Evolutionary conservation across 2,797 vertebrate species (phyloP).

Genomic region (Pipistrellus pipistrellus): DNA sequence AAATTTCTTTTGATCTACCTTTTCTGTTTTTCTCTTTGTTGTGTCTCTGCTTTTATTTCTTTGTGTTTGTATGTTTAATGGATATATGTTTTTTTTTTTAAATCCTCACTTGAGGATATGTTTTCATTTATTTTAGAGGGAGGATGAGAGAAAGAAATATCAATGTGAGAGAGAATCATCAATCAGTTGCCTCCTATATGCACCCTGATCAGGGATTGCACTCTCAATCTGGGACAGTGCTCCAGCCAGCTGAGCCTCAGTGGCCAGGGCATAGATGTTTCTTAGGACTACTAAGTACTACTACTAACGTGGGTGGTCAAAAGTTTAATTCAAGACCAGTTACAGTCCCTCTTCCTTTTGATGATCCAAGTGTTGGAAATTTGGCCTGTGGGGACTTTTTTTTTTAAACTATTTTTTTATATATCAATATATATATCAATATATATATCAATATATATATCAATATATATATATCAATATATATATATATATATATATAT

Average conservation of each 20-base stretch:
- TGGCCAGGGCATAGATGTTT: background rate
- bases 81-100: background rate
- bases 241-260: background rate
- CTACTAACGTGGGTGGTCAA: background rate
- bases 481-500: too few species aligned
- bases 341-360: constrained; percentile 28
- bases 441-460: too few species aligned
- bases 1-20: background rate
- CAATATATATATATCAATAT: too few species aligned
- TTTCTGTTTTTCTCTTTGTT: constrained; percentile 14
- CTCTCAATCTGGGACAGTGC: background rate
- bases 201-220: background rate
- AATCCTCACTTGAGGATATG: background rate
- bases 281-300: background rate
- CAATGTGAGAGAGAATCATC: background rate
- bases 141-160: background rate
- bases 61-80: constrained; percentile 44
- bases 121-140: background rate
- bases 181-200: background rate
- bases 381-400: background rate
- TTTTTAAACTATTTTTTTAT: background rate
- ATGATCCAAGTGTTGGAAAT: background rate
- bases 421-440: too few species aligned
- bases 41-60: constrained; percentile 11
- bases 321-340: background rate